Evolutionary conservation across 2,888 invertebrate genomes (phyloP), one percentile per base, ranked within the genome.

Genomic region (Tenodera sinensis): DNA sequence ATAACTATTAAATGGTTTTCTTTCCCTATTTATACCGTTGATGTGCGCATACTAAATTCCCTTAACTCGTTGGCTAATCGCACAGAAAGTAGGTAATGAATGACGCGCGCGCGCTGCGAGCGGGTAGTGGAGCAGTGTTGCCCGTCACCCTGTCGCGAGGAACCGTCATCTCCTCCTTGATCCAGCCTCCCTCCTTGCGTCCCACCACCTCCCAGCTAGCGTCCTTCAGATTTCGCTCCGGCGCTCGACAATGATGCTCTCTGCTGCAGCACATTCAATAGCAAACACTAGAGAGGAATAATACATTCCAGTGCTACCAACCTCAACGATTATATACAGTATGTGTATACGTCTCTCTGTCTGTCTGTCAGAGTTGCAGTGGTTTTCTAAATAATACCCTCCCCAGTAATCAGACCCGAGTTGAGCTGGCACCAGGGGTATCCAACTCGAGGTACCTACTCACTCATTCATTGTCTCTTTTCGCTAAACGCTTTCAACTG

Each of bases 231-330:
- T 83, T 87, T 87, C 87, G 90, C 88, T 90, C 85, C 88, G 84
- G 86, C 90, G 88, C 90, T 88, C 86, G 83, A 90, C 90, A 90
- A 90, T 90, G 90, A 89, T 89, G 90, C 89, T 89, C 87, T 85
- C 54, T 71, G 54, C 54, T 71, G 54, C 54, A 42, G 42, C 88
- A 88, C 90, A 84, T 81, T 90, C 86, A 90, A 90, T 89, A 90
- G 90, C 90, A 90, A 90, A 90, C 89, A 89, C 89, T 89, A 88
- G 88, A 88, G 87, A 89, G 88, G 89, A 85, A 89, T 89, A 89
- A 89, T 89, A 89, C 89, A 71, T 84, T 84, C 89, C 87, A 88
- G 85, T 88, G 84, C 84, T 84, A 88, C 84, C 88, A 84, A 88
- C 84, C 88, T 85, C 81, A 87, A 34, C 87, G 87, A 87, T 87